Percentiles rank a stretch among this genome's conserved stretches.
Evolutionary conservation across 1,140 invertebrate species (phyloP).

Genomic region (Portunus trituberculatus): DNA sequence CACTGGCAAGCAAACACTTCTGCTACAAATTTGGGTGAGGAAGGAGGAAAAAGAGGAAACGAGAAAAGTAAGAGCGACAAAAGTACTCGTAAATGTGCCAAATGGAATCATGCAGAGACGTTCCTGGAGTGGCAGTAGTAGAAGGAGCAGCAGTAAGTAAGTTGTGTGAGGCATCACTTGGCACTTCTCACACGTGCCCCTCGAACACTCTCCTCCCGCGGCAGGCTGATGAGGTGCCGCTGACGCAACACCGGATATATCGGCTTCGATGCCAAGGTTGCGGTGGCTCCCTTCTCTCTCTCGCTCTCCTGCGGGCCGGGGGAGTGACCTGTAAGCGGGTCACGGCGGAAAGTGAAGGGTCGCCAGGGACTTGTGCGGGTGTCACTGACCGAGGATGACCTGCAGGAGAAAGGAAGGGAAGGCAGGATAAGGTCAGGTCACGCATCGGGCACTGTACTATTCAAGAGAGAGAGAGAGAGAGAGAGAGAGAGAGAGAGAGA

Average conservation of each 20-base stretch:
- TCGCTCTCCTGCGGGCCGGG: slow-evolving; percentile 19
- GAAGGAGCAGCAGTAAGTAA: background rate
- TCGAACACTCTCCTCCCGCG: background rate
- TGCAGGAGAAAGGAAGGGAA: slow-evolving; percentile 9
- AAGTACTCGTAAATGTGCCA: too few species aligned
- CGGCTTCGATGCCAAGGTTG: slow-evolving; percentile 47
- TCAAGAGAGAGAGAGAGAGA: background rate
- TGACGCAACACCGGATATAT: slow-evolving; percentile 3
- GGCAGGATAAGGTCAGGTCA: background rate
- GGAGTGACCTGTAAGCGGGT: slow-evolving; percentile 52
- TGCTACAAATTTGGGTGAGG: background rate
- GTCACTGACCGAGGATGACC: slow-evolving; percentile 36
- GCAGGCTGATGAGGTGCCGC: background rate
- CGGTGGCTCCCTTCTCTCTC: slow-evolving; percentile 35
- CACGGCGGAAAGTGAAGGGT: slow-evolving; percentile 65
- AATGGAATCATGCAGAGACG: too few species aligned
- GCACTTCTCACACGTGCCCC: background rate
- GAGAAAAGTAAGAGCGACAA: background rate
- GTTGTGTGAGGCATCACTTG: background rate
- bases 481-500: slow-evolving; percentile 26
- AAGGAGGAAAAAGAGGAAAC: background rate
- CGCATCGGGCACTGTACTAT: background rate
- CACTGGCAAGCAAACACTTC: too few species aligned
- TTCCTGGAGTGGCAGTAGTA: background rate
- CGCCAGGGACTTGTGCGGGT: background rate